phyloP scores from a whole-genome alignment of 2,888 invertebrate genomes.

The Resseliella maxima region DNA sequence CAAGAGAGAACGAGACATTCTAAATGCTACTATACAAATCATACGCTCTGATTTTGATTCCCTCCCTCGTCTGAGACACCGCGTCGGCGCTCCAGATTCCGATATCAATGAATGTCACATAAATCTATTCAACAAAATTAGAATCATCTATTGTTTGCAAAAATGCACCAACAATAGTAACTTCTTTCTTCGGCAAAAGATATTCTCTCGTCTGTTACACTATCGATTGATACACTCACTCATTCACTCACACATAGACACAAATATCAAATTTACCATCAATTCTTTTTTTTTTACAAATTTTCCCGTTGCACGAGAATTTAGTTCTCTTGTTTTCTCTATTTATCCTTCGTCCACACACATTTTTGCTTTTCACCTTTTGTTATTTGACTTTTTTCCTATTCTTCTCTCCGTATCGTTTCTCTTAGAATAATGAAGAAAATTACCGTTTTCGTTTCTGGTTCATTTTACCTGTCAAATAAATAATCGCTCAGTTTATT shows the following conservation, averaged over 20 bases:
- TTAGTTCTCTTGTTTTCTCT: neutral
- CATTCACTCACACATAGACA: too few relatives aligned
- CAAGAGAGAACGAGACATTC: neutral
- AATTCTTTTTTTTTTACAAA: slow-evolving; percentile 8
- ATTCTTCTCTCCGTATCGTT: neutral
- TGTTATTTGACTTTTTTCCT: neutral
- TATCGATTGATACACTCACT: neutral
- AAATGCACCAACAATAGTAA: neutral
- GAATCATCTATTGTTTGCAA: slow-evolving; percentile 14
- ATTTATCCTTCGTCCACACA: neutral
- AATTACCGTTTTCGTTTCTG: slow-evolving; percentile 40
- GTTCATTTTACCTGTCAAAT: slow-evolving; percentile 53
- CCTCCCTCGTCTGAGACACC: neutral
- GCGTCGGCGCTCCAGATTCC: neutral
- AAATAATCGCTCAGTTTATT: slow-evolving; percentile 45
- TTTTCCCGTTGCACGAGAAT: slow-evolving; percentile 20
- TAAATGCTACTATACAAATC: neutral
- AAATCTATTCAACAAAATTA: slow-evolving; percentile 8
- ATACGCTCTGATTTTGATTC: neutral
- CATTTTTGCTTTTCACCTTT: slow-evolving; percentile 27
- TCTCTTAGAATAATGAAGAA: neutral
- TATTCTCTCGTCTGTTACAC: neutral
- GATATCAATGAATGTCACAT: neutral
- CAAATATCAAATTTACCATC: slow-evolving; percentile 15
- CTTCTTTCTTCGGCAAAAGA: neutral